A percentile compares a stretch with the other conserved stretches of the same genome.
These are phyloP conservation scores for Eristalis pertinax DNA, from an alignment of 2,888 invertebrate genomes.

Conservation along the genomic window DNA sequence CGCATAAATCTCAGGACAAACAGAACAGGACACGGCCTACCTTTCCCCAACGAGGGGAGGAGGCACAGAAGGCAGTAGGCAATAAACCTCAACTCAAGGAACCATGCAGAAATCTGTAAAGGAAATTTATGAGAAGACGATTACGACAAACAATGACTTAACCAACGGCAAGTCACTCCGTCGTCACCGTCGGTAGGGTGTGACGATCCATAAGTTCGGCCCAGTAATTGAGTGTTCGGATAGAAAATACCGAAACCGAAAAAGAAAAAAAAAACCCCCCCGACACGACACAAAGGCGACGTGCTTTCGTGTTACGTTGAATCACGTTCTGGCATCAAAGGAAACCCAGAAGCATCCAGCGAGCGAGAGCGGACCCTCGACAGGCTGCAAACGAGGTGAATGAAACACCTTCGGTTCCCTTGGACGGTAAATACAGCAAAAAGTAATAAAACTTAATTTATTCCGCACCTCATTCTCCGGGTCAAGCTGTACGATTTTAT, in stretches of 20 bases:
- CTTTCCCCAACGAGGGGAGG: background rate
- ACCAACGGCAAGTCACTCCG: constrained; percentile 3
- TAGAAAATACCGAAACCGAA: background rate
- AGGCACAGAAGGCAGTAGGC: too few species aligned
- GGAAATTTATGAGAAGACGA: constrained; percentile 19
- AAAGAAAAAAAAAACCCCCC: too few species aligned
- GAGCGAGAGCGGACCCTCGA: background rate
- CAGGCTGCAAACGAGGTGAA: constrained; percentile 43
- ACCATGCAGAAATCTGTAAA: constrained; percentile 4
- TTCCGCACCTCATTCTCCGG: constrained; percentile 65
- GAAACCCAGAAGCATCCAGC: constrained; percentile 50
- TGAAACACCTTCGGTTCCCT: constrained; percentile 63
- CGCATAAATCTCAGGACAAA: background rate
- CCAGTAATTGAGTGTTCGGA: constrained; percentile 55
- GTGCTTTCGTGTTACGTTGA: constrained; percentile 46
- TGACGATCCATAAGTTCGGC: constrained; percentile 50
- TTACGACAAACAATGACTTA: constrained; percentile 4
- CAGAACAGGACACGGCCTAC: background rate
- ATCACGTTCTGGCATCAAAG: constrained; percentile 51
- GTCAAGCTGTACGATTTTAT: constrained; percentile 60
- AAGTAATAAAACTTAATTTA: constrained; percentile 70
- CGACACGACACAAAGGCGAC: constrained; percentile 16
- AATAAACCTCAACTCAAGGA: background rate
- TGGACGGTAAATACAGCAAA: constrained; percentile 55
- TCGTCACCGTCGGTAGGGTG: constrained; percentile 16